Percentiles rank a stretch among this genome's conserved stretches.
Evolutionary conservation across 64 coral and sea anemone species (phyloP).

Genomic region (Catalaphyllia jardinei): DNA sequence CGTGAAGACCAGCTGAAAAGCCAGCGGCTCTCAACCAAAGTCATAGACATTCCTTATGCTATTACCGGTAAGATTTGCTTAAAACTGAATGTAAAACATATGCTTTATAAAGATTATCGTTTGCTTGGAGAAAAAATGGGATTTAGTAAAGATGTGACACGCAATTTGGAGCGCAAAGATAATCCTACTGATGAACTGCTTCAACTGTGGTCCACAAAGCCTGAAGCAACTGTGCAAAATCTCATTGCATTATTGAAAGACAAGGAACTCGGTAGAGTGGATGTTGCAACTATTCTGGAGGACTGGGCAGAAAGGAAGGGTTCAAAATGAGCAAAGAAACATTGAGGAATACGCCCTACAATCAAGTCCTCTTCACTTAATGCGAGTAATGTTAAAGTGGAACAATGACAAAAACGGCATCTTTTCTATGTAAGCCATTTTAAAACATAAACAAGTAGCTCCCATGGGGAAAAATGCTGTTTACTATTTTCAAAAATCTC

Average conservation of each 20-base stretch:
- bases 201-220: neutral
- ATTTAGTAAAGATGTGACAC: neutral
- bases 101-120: neutral
- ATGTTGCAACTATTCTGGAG: conserved; percentile 11
- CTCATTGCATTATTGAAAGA: conserved; percentile 12
- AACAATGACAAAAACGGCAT: no score
- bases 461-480: no score
- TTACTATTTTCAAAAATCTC: no score
- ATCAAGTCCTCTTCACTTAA: no score
- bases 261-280: neutral
- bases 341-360: no score
- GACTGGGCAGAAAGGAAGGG: neutral
- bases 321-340: neutral
- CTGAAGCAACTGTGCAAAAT: neutral
- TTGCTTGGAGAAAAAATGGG: conserved; percentile 21
- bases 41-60: neutral
- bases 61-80: neutral
- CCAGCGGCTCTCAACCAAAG: neutral
- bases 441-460: no score
- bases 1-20: neutral
- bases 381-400: no score
- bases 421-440: no score
- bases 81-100: neutral
- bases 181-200: conserved; percentile 25
- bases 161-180: neutral